Evolutionary conservation across 2,888 invertebrate genomes (phyloP), one percentile per base, ranked within the genome.

Genomic region (Axea sp.): DNA sequence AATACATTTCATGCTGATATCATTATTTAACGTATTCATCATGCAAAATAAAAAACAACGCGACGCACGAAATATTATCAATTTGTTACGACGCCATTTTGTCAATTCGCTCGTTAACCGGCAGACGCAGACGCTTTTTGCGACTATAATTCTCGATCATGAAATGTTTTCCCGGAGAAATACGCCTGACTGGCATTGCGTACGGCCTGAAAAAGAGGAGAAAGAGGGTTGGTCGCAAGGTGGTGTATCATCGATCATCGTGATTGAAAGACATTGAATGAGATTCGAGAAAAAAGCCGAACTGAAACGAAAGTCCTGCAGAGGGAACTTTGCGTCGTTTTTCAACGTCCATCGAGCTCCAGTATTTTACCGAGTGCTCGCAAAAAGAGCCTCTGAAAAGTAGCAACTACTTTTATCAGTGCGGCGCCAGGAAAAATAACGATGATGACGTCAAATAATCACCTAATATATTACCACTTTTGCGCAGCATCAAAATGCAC

Each of bases 201-300:
- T 37, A 22, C 33, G 8, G 53, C 12, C 17, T 17, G 37, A 41
- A 68, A 64, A 51, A 57, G 47, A 33, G 49, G 19, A 11, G 37
- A 69, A 31, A 14, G 62, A 57, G 64, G 75, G 69, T 65, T 53
- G 65, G 8, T 33, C 59, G 57, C 60, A 60, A 65, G 71, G 65
- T 71, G 75, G 59, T 53, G 71, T 55, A 76, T 79, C 80, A 84
- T 84, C 82, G 77, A 84, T 84, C 84, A 84, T 81, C 75, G 62
- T 79, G 82, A 83, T 83, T 84, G 83, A 84, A 83, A 82, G 82
- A 82, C 81, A 82, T 84, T 83, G 83, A 83, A 84, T 82, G 82
- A 78, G 76, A 76, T 80, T 76, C 65, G 67, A 68, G 75, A 76
- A 71, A 75, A 75, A 65, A 75, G 47, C 41, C 28, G 41, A 64